phyloP scores from a whole-genome alignment of 2,888 invertebrate species.

The Agrotis clavis region DNA sequence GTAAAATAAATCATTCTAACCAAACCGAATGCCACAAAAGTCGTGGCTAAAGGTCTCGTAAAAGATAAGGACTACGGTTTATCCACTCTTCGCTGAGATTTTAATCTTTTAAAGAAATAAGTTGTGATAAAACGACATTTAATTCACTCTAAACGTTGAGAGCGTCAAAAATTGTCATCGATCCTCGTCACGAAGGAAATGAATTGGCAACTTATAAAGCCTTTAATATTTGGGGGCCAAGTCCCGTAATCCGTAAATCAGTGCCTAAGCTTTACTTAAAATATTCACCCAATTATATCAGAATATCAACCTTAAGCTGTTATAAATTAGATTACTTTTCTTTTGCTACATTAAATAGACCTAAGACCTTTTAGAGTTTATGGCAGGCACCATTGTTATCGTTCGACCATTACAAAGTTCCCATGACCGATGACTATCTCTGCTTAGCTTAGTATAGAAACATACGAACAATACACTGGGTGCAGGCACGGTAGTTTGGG shows the following conservation, averaged over 20 bases:
- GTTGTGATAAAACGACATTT: conserved; percentile 39
- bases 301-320: conserved; percentile 36
- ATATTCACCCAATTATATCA: conserved; percentile 3
- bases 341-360: conserved; percentile 37
- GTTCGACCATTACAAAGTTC: conserved; percentile 69
- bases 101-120: conserved; percentile 41
- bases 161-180: conserved; percentile 50
- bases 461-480: conserved; percentile 38
- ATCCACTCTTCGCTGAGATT: conserved; percentile 17
- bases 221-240: conserved; percentile 42
- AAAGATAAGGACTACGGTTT: conserved; percentile 33
- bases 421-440: conserved; percentile 67
- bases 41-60: conserved; percentile 35
- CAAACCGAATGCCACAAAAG: conserved; percentile 42
- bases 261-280: conserved; percentile 33
- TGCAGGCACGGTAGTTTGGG: conserved; percentile 21
- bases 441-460: conserved; percentile 51
- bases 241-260: conserved; percentile 55
- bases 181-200: conserved; percentile 37
- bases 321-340: conserved; percentile 38
- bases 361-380: conserved; percentile 53
- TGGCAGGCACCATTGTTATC: conserved; percentile 69
- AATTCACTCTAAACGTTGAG: conserved; percentile 45
- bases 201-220: conserved; percentile 45
- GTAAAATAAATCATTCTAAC: conserved; percentile 51